A percentile compares a stretch with the other conserved stretches of the same genome.
Conservation (phyloP, 2,797 vertebrate genomes). For the Macrochelys suwanniensis region DNA sequence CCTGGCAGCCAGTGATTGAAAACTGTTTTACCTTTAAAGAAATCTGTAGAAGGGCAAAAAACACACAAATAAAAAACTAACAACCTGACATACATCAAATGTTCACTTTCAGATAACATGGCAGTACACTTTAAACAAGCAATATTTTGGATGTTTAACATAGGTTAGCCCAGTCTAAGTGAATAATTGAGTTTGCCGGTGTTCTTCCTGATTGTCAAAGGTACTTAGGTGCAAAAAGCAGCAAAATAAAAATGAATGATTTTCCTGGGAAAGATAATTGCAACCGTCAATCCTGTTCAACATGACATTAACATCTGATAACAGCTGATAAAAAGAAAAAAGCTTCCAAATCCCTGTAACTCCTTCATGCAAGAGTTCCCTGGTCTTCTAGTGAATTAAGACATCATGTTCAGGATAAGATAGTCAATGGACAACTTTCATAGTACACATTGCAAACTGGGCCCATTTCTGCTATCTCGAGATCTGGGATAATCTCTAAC, state of each 20-base stretch:
- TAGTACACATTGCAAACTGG: rapidly evolving
- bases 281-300: constrained; percentile 42
- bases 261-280: constrained; percentile 30
- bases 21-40: constrained; percentile 93
- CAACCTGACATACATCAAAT: not conserved
- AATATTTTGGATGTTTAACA: constrained; percentile 1
- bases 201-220: constrained; percentile 34
- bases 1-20: constrained; percentile 97
- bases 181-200: constrained; percentile 8
- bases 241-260: not conserved
- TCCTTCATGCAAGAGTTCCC: constrained; percentile 8
- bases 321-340: not conserved
- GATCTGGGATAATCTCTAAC: not conserved
- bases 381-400: constrained; percentile 33
- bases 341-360: constrained; percentile 24
- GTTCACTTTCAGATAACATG: not conserved
- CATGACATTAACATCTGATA: not conserved
- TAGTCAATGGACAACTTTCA: not conserved
- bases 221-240: not conserved
- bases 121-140: not conserved
- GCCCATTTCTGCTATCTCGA: rapidly evolving
- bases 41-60: constrained; percentile 83
- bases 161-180: constrained; percentile 4
- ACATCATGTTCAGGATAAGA: rapidly evolving
- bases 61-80: constrained; percentile 24